Base-by-base conservation (phyloP, 2,797 vertebrate species). In the Thamnophis elegans region DNA sequence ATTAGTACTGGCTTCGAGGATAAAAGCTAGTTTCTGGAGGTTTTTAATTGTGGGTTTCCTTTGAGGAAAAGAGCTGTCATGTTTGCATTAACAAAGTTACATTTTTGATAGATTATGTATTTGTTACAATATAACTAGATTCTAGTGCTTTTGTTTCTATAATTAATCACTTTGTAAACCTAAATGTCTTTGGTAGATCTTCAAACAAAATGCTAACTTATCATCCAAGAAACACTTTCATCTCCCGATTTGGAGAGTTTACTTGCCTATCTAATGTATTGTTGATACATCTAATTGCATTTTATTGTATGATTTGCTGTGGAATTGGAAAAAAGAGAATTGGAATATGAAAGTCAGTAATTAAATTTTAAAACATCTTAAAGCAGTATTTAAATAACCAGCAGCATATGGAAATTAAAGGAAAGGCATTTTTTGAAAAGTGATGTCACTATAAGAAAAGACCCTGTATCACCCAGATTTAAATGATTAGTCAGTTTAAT, bases 101-200 rank as follows among this genome's bases (percentile, higher is more conserved):
- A 89, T 4, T 10, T 91, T 96, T 96, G 95, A 94, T 94, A 94
- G 97, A 94, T 94, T 96, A 95, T 93, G 26, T 91, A 90, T 95
- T 96, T 95, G 85, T 88, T 95, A 96, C 96, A 96, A 62, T 89
- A 95, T 36, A 88, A 94, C 88, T 94, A 93, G 92, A 93, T 93
- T 95, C 16, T 90, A 94, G 91, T 59, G 26, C 68, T 92, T 78
- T 3, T 65, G 89, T 91, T 54, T 56, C 0, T 32, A 4, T 55
- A 26, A 82, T 96, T 91, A 94, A 94, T 62, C 51, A n/a, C 18
- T 54, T 89, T 89, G 60, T 90, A 59, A 4, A 90, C 36, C 90
- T 88, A 26, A 78, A 1, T 92, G 42, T 36, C 51, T 90, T 95
- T 26, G 82, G 0, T 0, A 22, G 42, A 0, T 1, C 91, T 94